Evolutionary conservation across 2,888 invertebrate genomes (phyloP), one percentile per base, ranked within the genome.

Genomic region (Agrotis exclamationis): DNA sequence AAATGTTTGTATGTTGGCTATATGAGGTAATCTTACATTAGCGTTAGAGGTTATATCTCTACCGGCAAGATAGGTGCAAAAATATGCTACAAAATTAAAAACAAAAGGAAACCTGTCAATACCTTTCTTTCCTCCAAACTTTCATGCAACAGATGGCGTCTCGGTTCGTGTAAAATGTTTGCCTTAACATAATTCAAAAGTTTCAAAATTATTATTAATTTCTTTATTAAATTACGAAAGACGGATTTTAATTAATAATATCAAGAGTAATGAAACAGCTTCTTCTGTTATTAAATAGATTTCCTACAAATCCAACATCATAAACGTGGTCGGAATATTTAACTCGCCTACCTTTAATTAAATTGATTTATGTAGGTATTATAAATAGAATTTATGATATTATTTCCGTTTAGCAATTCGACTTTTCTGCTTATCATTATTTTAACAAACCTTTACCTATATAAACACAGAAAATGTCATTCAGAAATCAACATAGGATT

Each of bases 391-490:
- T n/a, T 13, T 7, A 11, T 22, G 59, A 54, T 45, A 63, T 39
- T 11, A 11, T 39, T 39, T 48, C 13, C 22, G 11, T 44, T 47
- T 33, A 24, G 18, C 16, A 9, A 47, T 72, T 51, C 18, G 45
- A 56, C 13, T 22, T 54, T 54, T 54, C 47, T 48, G 2, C 16
- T 11, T 47, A 51, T 53, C 11, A 70, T 22, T 45, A 20, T 53
- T 70, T 71, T n/a, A 51, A 16, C 33, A 22, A 22, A 39, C 39
- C 22, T 48, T 9, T 53, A 71, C 24, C 13, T 45, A 22, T 7
- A 22, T 14, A 60, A 13, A 51, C 24, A 59, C 47, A 76, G 65
- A 50, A 76, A 63, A 59, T 48, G 18, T 45, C 54, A 70, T 75
- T 65, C 57, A 79, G 39, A 57, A 62, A 56, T 54, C 16, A 67